Percentiles rank a stretch among this genome's conserved stretches.
Conservation (phyloP, 2,888 invertebrate species). For the Dicycla oo region DNA sequence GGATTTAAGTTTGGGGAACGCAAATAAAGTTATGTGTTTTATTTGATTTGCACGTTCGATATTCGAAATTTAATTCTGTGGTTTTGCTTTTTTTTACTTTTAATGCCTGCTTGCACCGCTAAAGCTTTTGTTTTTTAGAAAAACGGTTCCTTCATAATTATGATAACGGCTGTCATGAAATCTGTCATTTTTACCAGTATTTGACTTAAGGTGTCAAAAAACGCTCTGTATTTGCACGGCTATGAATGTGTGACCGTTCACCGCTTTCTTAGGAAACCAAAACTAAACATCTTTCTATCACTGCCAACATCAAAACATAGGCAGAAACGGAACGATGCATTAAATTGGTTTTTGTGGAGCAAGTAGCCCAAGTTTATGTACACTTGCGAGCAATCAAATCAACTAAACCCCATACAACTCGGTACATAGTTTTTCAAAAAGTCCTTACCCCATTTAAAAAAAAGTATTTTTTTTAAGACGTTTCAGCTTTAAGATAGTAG, state of each 20-base stretch:
- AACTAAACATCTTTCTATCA: not conserved
- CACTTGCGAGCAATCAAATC: too few species aligned
- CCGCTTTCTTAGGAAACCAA: not conserved
- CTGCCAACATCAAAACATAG: not conserved
- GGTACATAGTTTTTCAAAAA: too few species aligned
- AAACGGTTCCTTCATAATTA: not conserved
- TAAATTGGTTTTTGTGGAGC: too few species aligned
- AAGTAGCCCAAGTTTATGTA: too few species aligned
- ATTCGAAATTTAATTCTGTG: not conserved
- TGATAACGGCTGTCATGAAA: too few species aligned
- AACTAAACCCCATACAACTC: too few species aligned
- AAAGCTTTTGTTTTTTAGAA: not conserved
- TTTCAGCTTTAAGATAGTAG: too few species aligned
- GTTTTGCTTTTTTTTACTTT: not conserved
- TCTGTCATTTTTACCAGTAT: not conserved
- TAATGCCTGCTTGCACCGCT: not conserved
- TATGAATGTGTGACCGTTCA: not conserved
- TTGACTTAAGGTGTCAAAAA: not conserved
- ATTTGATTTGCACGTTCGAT: conserved; percentile 10
- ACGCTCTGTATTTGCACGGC: not conserved
- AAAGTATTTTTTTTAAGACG: too few species aligned
- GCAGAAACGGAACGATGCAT: too few species aligned
- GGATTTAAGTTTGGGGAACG: not conserved
- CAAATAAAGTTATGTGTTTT: not conserved
- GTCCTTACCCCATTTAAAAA: too few species aligned